Percentiles rank a stretch among this genome's conserved stretches.
phyloP scores from a whole-genome alignment of 2,113 vertebrate species.

The Pavo muticus region DNA sequence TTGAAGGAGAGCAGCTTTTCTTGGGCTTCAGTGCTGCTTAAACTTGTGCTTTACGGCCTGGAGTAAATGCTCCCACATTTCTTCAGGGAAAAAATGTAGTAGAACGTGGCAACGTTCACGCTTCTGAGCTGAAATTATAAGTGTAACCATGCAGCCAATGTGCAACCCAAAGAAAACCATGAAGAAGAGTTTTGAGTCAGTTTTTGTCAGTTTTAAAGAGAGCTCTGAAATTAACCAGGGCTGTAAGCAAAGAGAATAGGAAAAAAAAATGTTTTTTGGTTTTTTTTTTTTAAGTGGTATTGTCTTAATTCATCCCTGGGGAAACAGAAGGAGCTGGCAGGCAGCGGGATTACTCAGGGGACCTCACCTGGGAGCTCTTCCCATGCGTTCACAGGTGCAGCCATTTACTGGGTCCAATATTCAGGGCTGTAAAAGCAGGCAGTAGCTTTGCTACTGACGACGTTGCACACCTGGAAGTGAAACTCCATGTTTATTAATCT shows the following conservation, averaged over 20 bases:
- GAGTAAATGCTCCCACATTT: background rate
- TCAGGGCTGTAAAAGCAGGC: too few relatives aligned
- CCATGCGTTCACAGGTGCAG: background rate
- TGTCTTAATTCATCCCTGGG: background rate
- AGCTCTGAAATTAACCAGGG: background rate
- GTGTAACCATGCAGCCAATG: background rate
- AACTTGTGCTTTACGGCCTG: fast-evolving
- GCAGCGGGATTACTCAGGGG: background rate
- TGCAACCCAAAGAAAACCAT: background rate
- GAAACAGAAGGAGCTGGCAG: background rate
- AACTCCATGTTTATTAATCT: background rate
- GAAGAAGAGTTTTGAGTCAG: background rate
- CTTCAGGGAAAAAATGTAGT: background rate
- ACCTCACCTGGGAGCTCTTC: background rate
- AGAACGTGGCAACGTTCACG: background rate
- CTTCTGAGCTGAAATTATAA: background rate
- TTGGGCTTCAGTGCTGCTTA: fast-evolving
- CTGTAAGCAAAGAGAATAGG: background rate
- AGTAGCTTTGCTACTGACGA: background rate
- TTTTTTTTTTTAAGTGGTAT: background rate
- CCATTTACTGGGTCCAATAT: fast-evolving
- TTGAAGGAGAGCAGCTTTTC: background rate
- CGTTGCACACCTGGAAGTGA: fast-evolving
- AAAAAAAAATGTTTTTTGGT: background rate
- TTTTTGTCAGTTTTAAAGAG: background rate